Percentiles rank a stretch among this genome's conserved stretches.
These are phyloP conservation scores for Mermis nigrescens DNA, from an alignment of 2,888 invertebrate species.

Conservation along the genomic window DNA sequence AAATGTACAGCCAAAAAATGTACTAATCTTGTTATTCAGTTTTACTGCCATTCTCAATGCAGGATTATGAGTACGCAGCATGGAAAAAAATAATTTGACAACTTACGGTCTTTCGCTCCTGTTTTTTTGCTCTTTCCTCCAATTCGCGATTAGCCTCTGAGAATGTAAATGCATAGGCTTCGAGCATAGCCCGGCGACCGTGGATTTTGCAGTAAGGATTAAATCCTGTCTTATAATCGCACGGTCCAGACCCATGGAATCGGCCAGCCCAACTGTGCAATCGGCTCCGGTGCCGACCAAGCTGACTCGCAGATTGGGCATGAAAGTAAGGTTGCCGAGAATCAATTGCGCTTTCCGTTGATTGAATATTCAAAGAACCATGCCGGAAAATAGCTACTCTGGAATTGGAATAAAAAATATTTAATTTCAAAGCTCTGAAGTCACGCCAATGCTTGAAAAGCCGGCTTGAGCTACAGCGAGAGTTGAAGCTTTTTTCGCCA, in stretches of 20 bases:
- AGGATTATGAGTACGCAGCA: not conserved
- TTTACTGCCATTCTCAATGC: no score
- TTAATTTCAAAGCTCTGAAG: no score
- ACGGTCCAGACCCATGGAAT: not conserved
- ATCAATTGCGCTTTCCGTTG: no score
- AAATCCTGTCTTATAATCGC: constrained; percentile 1
- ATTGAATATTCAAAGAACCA: not conserved
- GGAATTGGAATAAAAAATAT: not conserved
- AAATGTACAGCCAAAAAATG: no score
- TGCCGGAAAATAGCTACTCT: not conserved
- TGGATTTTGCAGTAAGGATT: constrained; percentile 21
- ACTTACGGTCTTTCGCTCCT: not conserved
- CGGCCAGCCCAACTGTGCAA: constrained; percentile 27
- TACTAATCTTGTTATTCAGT: no score
- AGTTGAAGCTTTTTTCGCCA: no score
- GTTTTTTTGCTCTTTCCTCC: not conserved
- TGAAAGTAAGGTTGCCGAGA: no score
- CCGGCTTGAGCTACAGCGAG: no score
- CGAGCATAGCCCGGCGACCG: constrained; percentile 25
- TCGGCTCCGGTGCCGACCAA: constrained; percentile 18
- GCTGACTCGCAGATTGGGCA: no score
- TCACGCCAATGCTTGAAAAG: no score
- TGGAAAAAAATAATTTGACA: not conserved
- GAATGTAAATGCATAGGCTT: constrained; percentile 11
- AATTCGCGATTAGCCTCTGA: not conserved